These are phyloP conservation scores for Chloromyia formosa DNA, from an alignment of 2,888 invertebrate genomes.

Conservation along the genomic window DNA sequence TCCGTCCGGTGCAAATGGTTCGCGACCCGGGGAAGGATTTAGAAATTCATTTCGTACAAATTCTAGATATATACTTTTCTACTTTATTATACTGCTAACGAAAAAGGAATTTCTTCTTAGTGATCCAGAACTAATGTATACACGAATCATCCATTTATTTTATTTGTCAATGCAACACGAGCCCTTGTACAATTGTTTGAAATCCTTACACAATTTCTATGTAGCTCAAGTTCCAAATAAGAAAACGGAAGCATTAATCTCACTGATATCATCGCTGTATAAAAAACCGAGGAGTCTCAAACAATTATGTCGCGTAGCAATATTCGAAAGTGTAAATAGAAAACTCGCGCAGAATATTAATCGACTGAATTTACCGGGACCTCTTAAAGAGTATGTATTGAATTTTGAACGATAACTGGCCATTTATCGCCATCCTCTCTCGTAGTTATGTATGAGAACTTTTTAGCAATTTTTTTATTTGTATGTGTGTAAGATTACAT, in stretches of 20 bases:
- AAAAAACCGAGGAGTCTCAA: conserved; percentile 75
- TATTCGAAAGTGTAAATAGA: conserved; percentile 73
- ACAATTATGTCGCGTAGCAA: conserved; percentile 75
- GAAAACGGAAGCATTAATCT: conserved; percentile 71
- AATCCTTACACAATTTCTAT: conserved; percentile 72
- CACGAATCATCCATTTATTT: conserved; percentile 73
- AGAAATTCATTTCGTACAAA: conserved; percentile 64
- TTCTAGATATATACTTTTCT: conserved; percentile 70
- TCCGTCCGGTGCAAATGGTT: conserved; percentile 45
- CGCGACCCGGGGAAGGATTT: conserved; percentile 57
- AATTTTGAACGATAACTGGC: conserved; percentile 68
- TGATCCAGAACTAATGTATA: conserved; percentile 71
- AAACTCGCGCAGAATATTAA: conserved; percentile 72
- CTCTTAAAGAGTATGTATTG: conserved; percentile 74
- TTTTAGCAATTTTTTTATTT: no score
- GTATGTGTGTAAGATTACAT: no score
- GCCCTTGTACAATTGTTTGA: conserved; percentile 74
- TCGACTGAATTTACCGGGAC: conserved; percentile 73
- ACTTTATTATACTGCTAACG: conserved; percentile 76
- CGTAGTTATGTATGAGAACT: neutral
- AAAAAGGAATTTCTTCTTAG: conserved; percentile 71
- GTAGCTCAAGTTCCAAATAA: conserved; percentile 71
- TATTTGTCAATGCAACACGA: conserved; percentile 75
- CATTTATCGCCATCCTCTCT: neutral
- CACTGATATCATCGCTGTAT: conserved; percentile 71